Conservation (phyloP, 2,113 vertebrate species). For the Xiphophorus hellerii region DNA sequence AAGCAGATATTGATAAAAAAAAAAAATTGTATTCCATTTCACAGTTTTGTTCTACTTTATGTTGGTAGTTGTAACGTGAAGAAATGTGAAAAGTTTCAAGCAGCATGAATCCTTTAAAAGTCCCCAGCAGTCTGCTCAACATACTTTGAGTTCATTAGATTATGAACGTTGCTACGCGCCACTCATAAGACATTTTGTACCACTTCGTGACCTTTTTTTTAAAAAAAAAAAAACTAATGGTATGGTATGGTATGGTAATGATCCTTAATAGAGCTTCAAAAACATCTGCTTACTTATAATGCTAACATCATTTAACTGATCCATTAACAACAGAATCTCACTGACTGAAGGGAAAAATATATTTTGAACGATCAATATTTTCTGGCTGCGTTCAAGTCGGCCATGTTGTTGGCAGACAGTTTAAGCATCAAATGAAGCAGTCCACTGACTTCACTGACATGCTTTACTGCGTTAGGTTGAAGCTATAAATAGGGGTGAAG, state of each 20-base stretch:
- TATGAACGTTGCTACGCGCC: conserved; percentile 1
- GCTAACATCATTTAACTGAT: not conserved
- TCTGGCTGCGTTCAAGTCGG: conserved; percentile 3
- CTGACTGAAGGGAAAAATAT: not conserved
- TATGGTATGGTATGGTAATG: too few species aligned
- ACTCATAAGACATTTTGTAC: not conserved
- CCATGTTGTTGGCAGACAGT: conserved; percentile 31
- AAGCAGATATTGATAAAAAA: too few species aligned
- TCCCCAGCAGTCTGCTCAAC: not conserved
- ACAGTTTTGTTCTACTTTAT: not conserved
- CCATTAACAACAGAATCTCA: not conserved
- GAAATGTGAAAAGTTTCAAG: not conserved
- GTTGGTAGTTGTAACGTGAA: not conserved
- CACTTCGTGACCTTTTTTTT: not conserved
- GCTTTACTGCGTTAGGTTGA: conserved; percentile 56
- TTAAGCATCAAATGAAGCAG: conserved; percentile 33
- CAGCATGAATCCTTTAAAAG: not conserved
- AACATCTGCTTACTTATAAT: not conserved
- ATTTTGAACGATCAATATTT: not conserved
- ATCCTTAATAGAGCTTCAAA: not conserved
- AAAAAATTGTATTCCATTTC: too few species aligned
- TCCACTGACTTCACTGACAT: conserved; percentile 50
- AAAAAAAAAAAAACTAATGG: not conserved
- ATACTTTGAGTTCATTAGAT: not conserved
- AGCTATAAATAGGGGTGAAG: conserved; percentile 53